These are phyloP conservation scores for Rhynchonycteris naso DNA, from an alignment of 2,797 vertebrate species.

Conservation along the genomic window DNA sequence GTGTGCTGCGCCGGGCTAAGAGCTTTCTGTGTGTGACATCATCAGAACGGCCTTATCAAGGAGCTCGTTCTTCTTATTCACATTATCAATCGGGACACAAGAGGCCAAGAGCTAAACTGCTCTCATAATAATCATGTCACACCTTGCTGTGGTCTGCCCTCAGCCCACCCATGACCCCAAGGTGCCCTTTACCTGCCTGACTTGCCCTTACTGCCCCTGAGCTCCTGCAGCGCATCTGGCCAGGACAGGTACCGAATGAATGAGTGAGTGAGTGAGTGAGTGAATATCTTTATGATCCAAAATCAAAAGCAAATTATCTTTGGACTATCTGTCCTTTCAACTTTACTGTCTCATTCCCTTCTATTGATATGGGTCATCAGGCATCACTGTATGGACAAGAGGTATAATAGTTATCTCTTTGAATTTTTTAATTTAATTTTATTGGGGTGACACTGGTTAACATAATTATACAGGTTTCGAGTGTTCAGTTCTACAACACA, in stretches of 20 bases:
- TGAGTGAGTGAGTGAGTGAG: neutral
- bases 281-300: neutral
- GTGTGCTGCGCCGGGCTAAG: neutral
- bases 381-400: neutral
- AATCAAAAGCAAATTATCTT: neutral
- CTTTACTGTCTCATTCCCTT: neutral
- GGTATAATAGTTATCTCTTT: neutral
- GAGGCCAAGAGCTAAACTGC: neutral
- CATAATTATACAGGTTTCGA: too few relatives aligned
- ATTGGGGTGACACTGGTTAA: too few relatives aligned
- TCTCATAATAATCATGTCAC: neutral
- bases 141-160: neutral
- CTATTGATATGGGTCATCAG: neutral
- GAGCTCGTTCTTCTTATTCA: neutral
- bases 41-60: neutral
- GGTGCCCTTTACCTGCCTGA: neutral
- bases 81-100: neutral
- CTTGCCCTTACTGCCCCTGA: neutral
- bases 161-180: neutral
- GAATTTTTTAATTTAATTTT: too few relatives aligned
- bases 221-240: neutral
- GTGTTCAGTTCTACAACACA: too few relatives aligned
- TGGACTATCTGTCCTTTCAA: neutral
- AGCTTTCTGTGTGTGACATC: neutral
- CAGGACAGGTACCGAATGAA: neutral